phyloP scores from a whole-genome alignment of 2,888 invertebrate genomes.

The Calameuta filiformis region DNA sequence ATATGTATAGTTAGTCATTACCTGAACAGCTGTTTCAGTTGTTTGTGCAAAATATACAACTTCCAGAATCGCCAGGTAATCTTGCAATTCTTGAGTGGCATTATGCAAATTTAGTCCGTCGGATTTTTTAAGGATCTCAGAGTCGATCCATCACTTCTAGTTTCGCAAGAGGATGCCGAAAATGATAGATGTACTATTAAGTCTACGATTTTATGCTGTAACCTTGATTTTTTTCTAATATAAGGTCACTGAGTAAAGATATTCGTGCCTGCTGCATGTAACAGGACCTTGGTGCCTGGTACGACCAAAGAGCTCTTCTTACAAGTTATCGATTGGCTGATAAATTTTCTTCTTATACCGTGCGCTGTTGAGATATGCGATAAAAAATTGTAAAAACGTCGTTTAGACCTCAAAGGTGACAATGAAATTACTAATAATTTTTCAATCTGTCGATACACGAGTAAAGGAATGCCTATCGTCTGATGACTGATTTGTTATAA shows the following conservation, averaged over 20 bases:
- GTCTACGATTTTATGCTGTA: not conserved
- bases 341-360: not conserved
- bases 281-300: not conserved
- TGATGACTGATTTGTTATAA: not conserved
- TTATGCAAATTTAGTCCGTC: too few species aligned
- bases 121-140: too few species aligned
- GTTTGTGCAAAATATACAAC: not conserved
- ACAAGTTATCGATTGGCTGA: not conserved
- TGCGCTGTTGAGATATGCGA: not conserved
- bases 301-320: not conserved
- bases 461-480: not conserved
- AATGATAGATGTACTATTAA: not conserved
- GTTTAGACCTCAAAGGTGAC: not conserved
- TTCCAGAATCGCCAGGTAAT: too few species aligned
- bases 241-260: not conserved
- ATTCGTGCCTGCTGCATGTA: not conserved
- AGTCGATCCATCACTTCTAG: too few species aligned
- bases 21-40: not conserved
- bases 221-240: not conserved
- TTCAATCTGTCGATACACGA: not conserved
- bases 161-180: not conserved
- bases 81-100: too few species aligned
- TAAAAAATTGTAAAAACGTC: not conserved
- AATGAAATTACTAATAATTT: not conserved
- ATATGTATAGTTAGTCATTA: not conserved